Percentiles rank a stretch among this genome's conserved stretches.
Conservation (phyloP, 1,140 invertebrate species). For the Apis laboriosa region DNA sequence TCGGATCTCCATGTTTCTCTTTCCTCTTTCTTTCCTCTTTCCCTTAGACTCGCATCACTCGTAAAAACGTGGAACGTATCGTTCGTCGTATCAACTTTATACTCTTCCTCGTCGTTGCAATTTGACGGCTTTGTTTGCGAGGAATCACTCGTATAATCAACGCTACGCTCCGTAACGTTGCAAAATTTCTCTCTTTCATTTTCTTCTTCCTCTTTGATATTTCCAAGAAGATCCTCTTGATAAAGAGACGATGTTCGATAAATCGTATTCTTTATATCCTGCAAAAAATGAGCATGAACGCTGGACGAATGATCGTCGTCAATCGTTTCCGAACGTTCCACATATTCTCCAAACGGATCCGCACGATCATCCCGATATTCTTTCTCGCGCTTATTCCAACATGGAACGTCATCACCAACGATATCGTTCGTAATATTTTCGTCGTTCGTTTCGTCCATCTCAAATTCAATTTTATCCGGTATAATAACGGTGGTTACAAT, state of each 20-base stretch:
- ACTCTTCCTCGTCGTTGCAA: neutral
- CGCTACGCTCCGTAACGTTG: neutral
- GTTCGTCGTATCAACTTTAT: neutral
- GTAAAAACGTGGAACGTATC: neutral
- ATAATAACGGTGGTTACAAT: constrained; percentile 77
- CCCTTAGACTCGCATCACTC: constrained; percentile 27
- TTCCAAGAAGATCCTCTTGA: constrained; percentile 70
- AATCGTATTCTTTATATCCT: constrained; percentile 51
- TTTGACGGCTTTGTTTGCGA: no score
- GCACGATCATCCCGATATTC: neutral
- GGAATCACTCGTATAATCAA: no score
- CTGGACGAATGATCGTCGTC: neutral
- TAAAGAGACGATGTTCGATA: constrained; percentile 60
- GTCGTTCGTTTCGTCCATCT: neutral
- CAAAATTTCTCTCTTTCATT: constrained; percentile 12
- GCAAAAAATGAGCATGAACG: constrained; percentile 60
- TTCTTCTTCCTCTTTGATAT: constrained; percentile 71
- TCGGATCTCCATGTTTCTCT: constrained; percentile 48
- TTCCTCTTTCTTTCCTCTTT: constrained; percentile 59
- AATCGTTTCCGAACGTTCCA: constrained; percentile 1
- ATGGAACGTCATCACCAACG: no score
- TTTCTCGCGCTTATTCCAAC: neutral
- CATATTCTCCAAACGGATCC: constrained; percentile 15
- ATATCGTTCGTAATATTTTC: neutral
- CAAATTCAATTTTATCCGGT: constrained; percentile 58